Conservation (phyloP, 2,888 invertebrate genomes). For the Nomada goodeniana region DNA sequence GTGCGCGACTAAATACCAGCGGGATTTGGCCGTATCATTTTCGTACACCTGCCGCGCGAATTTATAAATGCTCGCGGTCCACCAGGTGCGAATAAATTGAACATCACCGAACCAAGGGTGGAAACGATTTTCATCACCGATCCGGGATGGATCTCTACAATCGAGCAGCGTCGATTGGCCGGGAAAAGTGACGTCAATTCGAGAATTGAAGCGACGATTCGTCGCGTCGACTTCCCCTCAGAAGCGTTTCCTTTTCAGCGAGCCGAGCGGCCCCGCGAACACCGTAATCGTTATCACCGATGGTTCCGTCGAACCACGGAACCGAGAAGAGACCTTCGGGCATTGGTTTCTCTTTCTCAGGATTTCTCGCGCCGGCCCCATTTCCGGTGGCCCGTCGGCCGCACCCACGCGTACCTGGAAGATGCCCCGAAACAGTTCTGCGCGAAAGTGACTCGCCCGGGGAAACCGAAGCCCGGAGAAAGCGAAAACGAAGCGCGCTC, state of each 20-base stretch:
- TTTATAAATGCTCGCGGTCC: conserved; percentile 46
- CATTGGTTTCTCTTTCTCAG: conserved; percentile 55
- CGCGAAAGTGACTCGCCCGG: background rate
- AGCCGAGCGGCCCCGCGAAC: conserved; percentile 49
- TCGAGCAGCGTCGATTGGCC: conserved; percentile 48
- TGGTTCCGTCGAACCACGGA: conserved; percentile 63
- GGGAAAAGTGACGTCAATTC: conserved; percentile 42
- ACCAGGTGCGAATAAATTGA: conserved; percentile 41
- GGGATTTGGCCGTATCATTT: conserved; percentile 43
- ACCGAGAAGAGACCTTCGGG: conserved; percentile 62
- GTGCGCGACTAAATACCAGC: background rate
- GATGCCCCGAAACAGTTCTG: conserved; percentile 10
- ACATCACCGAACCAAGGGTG: conserved; percentile 41
- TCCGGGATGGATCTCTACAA: conserved; percentile 32
- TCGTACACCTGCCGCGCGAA: conserved; percentile 19
- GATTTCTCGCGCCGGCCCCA: conserved; percentile 72
- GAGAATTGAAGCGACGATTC: conserved; percentile 46
- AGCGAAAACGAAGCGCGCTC: background rate
- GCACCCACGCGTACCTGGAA: conserved; percentile 42
- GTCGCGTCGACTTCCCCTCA: background rate
- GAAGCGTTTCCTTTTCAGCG: conserved; percentile 52
- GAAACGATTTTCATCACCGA: conserved; percentile 51
- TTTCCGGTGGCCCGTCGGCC: conserved; percentile 68
- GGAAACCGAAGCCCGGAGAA: background rate
- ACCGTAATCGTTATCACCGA: conserved; percentile 67